Percentiles rank a stretch among this genome's conserved stretches.
Conservation (phyloP, 2,797 vertebrate genomes). For the Xiphorhynchus erythropygius region DNA sequence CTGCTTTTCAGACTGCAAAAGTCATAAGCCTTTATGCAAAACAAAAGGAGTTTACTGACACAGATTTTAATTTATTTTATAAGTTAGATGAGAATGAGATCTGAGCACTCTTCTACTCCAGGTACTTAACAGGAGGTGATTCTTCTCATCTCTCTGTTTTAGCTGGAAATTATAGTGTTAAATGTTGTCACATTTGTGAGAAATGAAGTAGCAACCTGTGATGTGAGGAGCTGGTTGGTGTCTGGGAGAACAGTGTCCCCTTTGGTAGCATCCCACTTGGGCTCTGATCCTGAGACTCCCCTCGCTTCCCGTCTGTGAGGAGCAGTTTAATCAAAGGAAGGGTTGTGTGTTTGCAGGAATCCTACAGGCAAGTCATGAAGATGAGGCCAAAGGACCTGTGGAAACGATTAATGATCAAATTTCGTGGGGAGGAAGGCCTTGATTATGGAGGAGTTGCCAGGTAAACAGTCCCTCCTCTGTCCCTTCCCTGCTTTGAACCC, state of each 20-base stretch:
- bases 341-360: conserved; percentile 82
- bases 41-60: not conserved
- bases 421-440: conserved; percentile 95
- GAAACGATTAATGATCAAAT: conserved; percentile 99
- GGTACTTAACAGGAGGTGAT: not conserved
- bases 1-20: not conserved
- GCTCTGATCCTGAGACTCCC: fast-evolving
- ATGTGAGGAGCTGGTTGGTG: not conserved
- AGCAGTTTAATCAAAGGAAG: not conserved
- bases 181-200: not conserved
- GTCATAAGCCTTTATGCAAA: not conserved
- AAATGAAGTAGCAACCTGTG: not conserved
- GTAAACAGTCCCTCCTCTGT: conserved; percentile 63
- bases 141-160: not conserved
- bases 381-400: conserved; percentile 98
- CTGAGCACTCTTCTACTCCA: not conserved
- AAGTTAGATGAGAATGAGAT: not conserved
- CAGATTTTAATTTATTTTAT: not conserved
- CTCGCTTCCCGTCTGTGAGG: not conserved
- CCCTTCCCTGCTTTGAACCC: not conserved
- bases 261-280: not conserved
- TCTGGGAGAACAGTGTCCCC: not conserved
- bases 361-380: conserved; percentile 98
- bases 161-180: not conserved
- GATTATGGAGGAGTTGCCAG: conserved; percentile 97